Base-by-base conservation (phyloP, 2,888 invertebrate genomes). In the Schizotus pectinicornis region DNA sequence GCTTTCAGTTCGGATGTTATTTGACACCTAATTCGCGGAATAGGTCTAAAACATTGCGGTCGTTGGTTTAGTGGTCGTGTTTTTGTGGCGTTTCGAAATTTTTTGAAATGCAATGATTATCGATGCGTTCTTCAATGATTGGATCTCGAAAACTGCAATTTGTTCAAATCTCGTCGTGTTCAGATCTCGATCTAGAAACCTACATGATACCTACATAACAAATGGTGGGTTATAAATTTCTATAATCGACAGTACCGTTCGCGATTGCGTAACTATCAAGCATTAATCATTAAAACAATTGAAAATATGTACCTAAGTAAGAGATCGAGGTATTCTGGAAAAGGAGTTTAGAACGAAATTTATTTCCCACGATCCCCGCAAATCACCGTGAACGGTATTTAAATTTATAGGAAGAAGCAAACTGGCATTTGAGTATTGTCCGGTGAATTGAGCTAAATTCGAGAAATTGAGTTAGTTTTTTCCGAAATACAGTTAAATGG, bases 361-460 rank as follows among this genome's bases (percentile, higher is more conserved):
- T 49, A 57, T 57, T 61, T 61, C 61, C 61, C 61, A 61, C 61
- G 61, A 61, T 58, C 53, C 49, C 42, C 33, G 49, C 51, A 58
- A 61, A 61, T 58, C 46, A 50, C 50, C 58, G 55, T 55, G 54
- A 61, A 61, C 58, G 55, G 47, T 58, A 50, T 46, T 58, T 58
- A 53, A 57, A 57, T 56, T 56, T 50, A 35, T 46, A 57, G 51
- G 45, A 52, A 57, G 22, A 22, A 22, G 51, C 35, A 46, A 47
- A 57, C 52, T 57, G 41, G 56, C 50, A 56, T 56, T 56, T 57
- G 45, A 52, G 57, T 52, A 57, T 52, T 57, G 57, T 57, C 57
- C 52, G 38, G 51, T 31, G 48, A 35, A 43, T 56, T 56, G 43
- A 49, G 55, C 30, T 49, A 54, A 56, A 56, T 38, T 51, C 33